Conservation (phyloP, 2,888 invertebrate species). For the Parapristionchus giblindavisi region DNA sequence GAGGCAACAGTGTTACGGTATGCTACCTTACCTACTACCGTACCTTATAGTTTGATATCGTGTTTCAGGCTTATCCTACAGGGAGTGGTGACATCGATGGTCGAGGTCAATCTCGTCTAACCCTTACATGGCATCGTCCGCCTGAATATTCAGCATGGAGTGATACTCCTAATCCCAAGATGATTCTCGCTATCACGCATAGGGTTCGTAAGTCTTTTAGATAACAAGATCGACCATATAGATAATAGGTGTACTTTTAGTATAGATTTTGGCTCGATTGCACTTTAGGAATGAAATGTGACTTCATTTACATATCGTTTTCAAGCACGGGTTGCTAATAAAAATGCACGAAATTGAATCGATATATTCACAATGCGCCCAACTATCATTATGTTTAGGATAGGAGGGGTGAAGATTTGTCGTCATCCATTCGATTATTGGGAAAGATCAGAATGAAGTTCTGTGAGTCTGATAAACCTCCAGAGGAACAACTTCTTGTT, state of each 20-base stretch:
- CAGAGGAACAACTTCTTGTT: constrained; percentile 58
- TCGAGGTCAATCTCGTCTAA: constrained; percentile 55
- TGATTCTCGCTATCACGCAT: constrained; percentile 52
- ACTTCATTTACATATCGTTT: too few relatives aligned
- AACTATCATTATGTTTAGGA: constrained; percentile 17
- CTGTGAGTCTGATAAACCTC: constrained; percentile 52
- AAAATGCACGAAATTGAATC: too few relatives aligned
- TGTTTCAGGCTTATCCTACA: constrained; percentile 50
- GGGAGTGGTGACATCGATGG: constrained; percentile 57
- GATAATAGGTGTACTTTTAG: too few relatives aligned
- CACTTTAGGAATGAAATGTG: too few relatives aligned
- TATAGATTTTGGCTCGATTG: too few relatives aligned
- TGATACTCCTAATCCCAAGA: constrained; percentile 51
- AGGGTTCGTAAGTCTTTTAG: too few relatives aligned
- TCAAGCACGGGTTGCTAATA: too few relatives aligned
- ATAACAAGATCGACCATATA: too few relatives aligned
- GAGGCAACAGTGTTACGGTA: constrained; percentile 50
- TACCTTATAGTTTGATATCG: background rate
- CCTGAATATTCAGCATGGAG: constrained; percentile 48
- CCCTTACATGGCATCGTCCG: constrained; percentile 57
- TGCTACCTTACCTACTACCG: too few relatives aligned
- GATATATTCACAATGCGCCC: too few relatives aligned
- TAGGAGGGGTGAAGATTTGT: constrained; percentile 12
- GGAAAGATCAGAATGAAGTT: constrained; percentile 39
- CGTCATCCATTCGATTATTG: constrained; percentile 27